Evolutionary conservation across 2,113 vertebrate species (phyloP).

Genomic region (Vidua chalybeata): DNA sequence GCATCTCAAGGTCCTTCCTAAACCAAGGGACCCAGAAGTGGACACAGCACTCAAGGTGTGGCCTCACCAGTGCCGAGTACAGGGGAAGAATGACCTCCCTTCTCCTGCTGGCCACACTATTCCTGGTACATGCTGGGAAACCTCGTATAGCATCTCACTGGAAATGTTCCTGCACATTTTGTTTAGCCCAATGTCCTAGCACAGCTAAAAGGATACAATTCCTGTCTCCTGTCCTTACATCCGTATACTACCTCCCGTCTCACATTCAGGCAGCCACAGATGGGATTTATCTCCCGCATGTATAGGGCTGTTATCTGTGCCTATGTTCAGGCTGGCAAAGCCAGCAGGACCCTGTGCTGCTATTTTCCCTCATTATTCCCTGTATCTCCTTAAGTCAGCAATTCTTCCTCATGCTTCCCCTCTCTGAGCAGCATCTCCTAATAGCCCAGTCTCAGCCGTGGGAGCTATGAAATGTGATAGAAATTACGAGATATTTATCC

Average conservation of each 20-base stretch:
- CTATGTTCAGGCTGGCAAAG: not conserved
- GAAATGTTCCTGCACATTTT: not conserved
- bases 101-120: not conserved
- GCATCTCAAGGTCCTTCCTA: not conserved
- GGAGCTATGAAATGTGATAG: not conserved
- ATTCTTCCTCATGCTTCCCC: not conserved
- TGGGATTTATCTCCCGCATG: not conserved
- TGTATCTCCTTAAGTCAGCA: not conserved
- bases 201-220: not conserved
- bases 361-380: not conserved
- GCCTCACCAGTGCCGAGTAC: not conserved
- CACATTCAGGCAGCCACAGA: not conserved
- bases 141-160: not conserved
- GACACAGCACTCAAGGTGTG: no score
- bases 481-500: not conserved
- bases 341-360: not conserved
- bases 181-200: not conserved
- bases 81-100: not conserved
- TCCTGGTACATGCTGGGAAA: not conserved
- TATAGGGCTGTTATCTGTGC: not conserved
- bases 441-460: not conserved
- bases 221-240: not conserved
- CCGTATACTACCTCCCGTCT: not conserved
- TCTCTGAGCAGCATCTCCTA: not conserved
- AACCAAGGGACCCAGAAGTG: not conserved